Conservation (phyloP, 2,888 invertebrate genomes). For the Microctonus brassicae region DNA sequence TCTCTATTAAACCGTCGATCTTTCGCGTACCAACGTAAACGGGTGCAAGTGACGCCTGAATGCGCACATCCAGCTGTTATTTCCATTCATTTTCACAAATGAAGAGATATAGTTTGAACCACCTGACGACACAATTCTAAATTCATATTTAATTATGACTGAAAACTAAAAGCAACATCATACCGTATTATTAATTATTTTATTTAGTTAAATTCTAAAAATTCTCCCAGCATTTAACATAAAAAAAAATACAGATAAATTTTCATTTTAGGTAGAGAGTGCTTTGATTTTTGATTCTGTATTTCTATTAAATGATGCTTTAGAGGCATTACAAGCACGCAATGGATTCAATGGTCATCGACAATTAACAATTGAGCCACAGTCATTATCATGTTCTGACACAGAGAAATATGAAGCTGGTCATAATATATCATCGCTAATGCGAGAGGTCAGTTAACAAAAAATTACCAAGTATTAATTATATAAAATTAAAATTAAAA, state of each 20-base stretch:
- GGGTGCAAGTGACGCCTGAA: background rate
- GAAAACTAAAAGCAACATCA: background rate
- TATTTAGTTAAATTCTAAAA: too few relatives aligned
- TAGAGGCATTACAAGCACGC: slow-evolving; percentile 75
- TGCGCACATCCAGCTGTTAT: background rate
- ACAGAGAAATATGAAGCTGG: slow-evolving; percentile 63
- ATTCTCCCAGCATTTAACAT: too few relatives aligned
- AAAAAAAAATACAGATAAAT: too few relatives aligned
- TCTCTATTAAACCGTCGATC: background rate
- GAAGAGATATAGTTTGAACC: background rate
- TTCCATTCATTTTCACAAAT: background rate
- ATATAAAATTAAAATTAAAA: background rate
- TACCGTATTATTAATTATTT: too few relatives aligned
- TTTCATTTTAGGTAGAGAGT: slow-evolving; percentile 74
- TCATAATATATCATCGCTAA: slow-evolving; percentile 53
- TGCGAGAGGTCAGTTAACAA: slow-evolving; percentile 49
- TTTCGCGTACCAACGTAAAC: background rate
- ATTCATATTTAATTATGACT: background rate
- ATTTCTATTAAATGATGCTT: slow-evolving; percentile 80
- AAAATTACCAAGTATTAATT: background rate
- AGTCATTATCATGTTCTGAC: slow-evolving; percentile 66
- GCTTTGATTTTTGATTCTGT: slow-evolving; percentile 90
- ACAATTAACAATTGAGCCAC: slow-evolving; percentile 53
- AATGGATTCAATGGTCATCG: slow-evolving; percentile 50
- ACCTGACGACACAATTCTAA: background rate